These are phyloP conservation scores for Dicerorhinus sumatrensis DNA, from an alignment of 2,113 vertebrate species.

Conservation along the genomic window DNA sequence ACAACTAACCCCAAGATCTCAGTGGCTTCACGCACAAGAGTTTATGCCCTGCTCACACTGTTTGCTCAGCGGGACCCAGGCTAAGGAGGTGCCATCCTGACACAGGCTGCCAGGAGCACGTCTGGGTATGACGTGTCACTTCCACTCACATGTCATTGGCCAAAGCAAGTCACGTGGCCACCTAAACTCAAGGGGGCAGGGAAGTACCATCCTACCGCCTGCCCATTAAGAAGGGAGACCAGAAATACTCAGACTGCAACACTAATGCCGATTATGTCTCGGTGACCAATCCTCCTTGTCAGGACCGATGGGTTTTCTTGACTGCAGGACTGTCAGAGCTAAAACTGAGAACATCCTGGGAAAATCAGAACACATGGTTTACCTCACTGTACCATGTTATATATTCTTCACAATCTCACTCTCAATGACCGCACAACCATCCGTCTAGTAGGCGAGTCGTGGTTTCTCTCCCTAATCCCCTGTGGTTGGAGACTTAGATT, in stretches of 20 bases:
- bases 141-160: neutral
- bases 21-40: neutral
- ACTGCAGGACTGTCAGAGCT: neutral
- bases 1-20: neutral
- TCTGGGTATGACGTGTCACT: neutral
- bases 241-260: neutral
- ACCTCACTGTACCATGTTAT: rapidly evolving
- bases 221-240: neutral
- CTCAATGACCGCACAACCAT: neutral
- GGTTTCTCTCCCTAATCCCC: neutral
- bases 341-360: neutral
- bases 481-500: neutral
- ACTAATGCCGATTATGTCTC: rapidly evolving
- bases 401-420: neutral
- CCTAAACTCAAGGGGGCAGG: neutral
- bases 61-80: neutral
- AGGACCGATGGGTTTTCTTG: neutral
- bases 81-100: neutral
- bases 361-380: too few relatives aligned
- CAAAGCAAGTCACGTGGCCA: neutral
- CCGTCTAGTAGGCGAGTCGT: neutral
- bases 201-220: neutral
- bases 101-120: neutral
- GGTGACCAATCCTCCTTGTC: neutral
- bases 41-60: neutral